Conservation (phyloP, 2,888 invertebrate species). For the Drosophila maculinotata region DNA sequence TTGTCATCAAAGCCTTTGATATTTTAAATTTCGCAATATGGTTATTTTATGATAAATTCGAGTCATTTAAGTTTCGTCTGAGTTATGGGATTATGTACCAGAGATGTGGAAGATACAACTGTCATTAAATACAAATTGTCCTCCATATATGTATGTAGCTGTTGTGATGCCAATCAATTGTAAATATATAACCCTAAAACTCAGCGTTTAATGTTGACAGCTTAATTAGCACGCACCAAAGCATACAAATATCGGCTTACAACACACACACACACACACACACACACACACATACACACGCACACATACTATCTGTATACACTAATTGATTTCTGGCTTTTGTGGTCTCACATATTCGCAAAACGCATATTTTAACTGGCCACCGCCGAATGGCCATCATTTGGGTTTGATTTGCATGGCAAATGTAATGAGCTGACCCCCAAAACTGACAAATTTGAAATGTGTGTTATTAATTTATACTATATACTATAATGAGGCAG, state of each 20-base stretch:
- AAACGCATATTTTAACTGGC: conserved; percentile 32
- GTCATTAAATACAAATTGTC: background rate
- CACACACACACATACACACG: background rate
- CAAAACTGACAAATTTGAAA: conserved; percentile 26
- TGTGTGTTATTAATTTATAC: conserved; percentile 39
- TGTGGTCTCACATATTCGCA: conserved; percentile 33
- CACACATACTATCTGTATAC: conserved; percentile 22
- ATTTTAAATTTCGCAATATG: no score
- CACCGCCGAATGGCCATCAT: conserved; percentile 20
- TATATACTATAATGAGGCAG: no score
- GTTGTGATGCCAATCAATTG: conserved; percentile 25
- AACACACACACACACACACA: conserved; percentile 14
- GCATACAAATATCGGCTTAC: conserved; percentile 46
- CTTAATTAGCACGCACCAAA: conserved; percentile 43
- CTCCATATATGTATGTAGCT: no score
- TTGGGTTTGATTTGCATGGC: conserved; percentile 29
- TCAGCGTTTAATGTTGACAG: conserved; percentile 38
- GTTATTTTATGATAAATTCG: no score
- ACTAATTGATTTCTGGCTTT: conserved; percentile 60
- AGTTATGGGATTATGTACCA: no score
- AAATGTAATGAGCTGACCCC: conserved; percentile 21
- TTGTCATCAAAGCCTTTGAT: no score
- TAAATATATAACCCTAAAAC: conserved; percentile 14
- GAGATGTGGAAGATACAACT: no score
- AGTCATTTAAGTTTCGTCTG: no score